Conservation (phyloP, 2,797 vertebrate species). For the Bradypodion ventrale region DNA sequence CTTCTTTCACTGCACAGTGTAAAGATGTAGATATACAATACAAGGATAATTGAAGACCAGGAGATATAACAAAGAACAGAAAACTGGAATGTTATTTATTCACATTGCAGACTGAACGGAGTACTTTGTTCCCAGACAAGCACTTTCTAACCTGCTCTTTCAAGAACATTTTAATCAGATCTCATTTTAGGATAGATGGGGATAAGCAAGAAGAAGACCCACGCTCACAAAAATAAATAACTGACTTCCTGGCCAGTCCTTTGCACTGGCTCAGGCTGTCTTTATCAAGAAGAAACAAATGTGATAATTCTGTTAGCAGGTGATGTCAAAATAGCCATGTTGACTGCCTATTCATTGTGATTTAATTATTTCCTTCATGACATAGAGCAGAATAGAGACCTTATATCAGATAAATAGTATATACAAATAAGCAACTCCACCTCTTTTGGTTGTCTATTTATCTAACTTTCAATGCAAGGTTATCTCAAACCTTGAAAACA, state of each 20-base stretch:
- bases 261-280: background rate
- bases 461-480: too few relatives aligned
- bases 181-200: slow-evolving; percentile 11
- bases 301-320: too few relatives aligned
- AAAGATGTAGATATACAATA: background rate
- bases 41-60: background rate
- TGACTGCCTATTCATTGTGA: too few relatives aligned
- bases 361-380: too few relatives aligned
- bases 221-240: background rate
- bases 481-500: too few relatives aligned
- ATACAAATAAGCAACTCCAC: too few relatives aligned
- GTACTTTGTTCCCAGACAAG: background rate
- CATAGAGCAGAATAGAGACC: too few relatives aligned
- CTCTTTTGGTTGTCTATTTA: too few relatives aligned
- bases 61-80: background rate
- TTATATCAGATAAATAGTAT: too few relatives aligned
- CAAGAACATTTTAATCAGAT: background rate
- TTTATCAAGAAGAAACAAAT: background rate
- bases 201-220: background rate
- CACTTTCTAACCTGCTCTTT: background rate
- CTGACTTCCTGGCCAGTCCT: background rate
- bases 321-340: too few relatives aligned
- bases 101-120: background rate
- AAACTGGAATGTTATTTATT: background rate
- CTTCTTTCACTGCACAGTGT: background rate